These are phyloP conservation scores for Caerostris extrusa DNA, from an alignment of 1,140 invertebrate species.

Conservation along the genomic window DNA sequence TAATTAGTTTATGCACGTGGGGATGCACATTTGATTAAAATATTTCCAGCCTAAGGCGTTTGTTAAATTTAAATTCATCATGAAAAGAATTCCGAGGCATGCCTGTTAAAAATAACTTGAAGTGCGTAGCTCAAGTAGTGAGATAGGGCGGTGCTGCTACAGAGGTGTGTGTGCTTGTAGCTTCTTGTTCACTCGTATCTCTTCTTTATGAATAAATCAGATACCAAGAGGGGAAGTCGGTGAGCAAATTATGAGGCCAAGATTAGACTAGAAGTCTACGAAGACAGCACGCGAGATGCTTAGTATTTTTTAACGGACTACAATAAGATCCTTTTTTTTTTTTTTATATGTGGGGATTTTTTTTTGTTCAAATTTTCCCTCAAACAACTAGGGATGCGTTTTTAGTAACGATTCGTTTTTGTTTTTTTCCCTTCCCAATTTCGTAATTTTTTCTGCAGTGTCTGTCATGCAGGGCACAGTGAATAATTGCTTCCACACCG, in stretches of 20 bases:
- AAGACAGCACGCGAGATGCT: neutral
- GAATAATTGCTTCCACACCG: neutral
- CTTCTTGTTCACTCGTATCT: neutral
- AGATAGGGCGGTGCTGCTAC: neutral
- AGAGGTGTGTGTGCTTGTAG: neutral
- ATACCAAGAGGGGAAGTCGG: neutral
- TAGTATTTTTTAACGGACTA: neutral
- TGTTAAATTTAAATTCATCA: slow-evolving; percentile 13
- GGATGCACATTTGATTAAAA: slow-evolving; percentile 51
- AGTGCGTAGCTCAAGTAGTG: neutral
- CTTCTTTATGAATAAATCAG: slow-evolving; percentile 37
- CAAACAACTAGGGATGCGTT: neutral
- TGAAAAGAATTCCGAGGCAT: slow-evolving; percentile 6
- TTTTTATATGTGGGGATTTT: neutral
- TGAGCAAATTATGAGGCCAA: slow-evolving; percentile 25
- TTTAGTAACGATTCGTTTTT: neutral
- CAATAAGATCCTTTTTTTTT: neutral
- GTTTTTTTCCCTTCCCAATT: neutral
- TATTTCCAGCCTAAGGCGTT: neutral
- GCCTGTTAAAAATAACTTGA: slow-evolving; percentile 10
- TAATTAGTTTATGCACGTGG: slow-evolving; percentile 65
- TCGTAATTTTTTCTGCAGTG: neutral
- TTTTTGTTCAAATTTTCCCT: neutral
- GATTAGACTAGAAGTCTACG: slow-evolving; percentile 7
- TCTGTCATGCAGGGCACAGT: neutral